phyloP scores from a whole-genome alignment of 2,888 invertebrate genomes.

The Lochmaea capreae region DNA sequence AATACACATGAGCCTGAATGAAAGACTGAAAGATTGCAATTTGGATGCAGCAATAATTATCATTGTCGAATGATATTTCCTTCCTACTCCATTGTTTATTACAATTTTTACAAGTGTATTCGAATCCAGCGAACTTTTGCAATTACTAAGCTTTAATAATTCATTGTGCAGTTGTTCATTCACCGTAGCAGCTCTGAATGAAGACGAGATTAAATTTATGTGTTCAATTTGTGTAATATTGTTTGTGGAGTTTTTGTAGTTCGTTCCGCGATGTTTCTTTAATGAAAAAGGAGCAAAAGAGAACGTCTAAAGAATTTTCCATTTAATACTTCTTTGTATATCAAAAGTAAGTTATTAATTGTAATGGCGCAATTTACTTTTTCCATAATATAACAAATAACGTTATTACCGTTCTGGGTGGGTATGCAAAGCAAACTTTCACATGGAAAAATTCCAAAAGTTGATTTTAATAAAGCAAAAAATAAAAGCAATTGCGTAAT shows the following conservation, averaged over 20 bases:
- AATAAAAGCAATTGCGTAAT: no score
- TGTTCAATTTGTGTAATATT: slow-evolving; percentile 31
- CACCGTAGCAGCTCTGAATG: slow-evolving; percentile 27
- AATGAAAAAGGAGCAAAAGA: slow-evolving; percentile 1
- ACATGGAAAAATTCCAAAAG: background rate
- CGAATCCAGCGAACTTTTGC: slow-evolving; percentile 25
- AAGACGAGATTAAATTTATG: slow-evolving; percentile 31
- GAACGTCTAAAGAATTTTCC: background rate
- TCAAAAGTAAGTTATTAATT: background rate
- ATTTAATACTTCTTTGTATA: slow-evolving; percentile 10
- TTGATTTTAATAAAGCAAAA: no score
- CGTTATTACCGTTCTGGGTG: background rate
- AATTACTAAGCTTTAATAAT: slow-evolving; percentile 28
- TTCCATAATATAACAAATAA: background rate
- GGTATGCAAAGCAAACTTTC: background rate
- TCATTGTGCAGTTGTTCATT: slow-evolving; percentile 27
- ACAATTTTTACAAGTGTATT: slow-evolving; percentile 21
- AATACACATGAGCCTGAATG: slow-evolving; percentile 57
- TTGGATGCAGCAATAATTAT: background rate
- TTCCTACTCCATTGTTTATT: slow-evolving; percentile 13
- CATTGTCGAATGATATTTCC: background rate
- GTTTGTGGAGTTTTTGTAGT: slow-evolving; percentile 23
- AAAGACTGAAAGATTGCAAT: slow-evolving; percentile 58
- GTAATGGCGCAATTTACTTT: slow-evolving; percentile 1
- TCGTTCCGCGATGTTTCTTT: slow-evolving; percentile 22